These are phyloP conservation scores for Cyanoliseus patagonus DNA, from an alignment of 2,113 vertebrate species.

Conservation along the genomic window DNA sequence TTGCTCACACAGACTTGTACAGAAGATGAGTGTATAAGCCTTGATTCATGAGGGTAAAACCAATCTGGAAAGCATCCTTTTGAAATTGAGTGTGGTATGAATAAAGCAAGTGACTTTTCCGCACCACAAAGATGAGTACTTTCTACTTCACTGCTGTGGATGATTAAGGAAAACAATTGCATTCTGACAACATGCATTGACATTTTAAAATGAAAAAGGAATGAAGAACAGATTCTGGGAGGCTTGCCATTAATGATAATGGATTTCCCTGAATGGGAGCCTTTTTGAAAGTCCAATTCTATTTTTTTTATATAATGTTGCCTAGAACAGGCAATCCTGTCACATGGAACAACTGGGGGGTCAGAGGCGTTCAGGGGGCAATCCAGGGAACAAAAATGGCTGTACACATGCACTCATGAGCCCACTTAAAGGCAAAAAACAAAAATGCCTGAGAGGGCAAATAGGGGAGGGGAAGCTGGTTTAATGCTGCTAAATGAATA, in stretches of 20 bases:
- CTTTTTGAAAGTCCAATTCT: not conserved
- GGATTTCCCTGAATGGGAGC: slow-evolving; percentile 3
- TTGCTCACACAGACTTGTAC: accelerated
- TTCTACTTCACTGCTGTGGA: not conserved
- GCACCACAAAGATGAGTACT: not conserved
- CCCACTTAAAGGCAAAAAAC: not conserved
- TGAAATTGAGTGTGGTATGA: not conserved
- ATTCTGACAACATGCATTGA: slow-evolving; percentile 4
- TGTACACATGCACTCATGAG: not conserved
- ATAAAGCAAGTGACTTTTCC: not conserved
- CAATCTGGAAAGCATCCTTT: not conserved
- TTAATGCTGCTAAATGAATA: slow-evolving; percentile 10
- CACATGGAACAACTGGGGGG: no score
- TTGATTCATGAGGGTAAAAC: not conserved
- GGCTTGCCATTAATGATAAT: slow-evolving; percentile 17
- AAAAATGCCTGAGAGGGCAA: not conserved
- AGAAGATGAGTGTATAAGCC: not conserved
- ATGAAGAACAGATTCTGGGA: slow-evolving; percentile 15
- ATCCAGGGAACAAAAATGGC: not conserved
- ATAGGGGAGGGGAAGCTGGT: not conserved
- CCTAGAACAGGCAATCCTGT: not conserved
- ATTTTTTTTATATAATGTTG: not conserved
- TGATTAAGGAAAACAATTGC: slow-evolving; percentile 57
- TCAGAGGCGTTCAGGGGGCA: not conserved
- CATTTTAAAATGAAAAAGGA: slow-evolving; percentile 44